A percentile compares a stretch with the other conserved stretches of the same genome.
phyloP scores from a whole-genome alignment of 2,888 invertebrate species.

The Epirrhoe tristata region DNA sequence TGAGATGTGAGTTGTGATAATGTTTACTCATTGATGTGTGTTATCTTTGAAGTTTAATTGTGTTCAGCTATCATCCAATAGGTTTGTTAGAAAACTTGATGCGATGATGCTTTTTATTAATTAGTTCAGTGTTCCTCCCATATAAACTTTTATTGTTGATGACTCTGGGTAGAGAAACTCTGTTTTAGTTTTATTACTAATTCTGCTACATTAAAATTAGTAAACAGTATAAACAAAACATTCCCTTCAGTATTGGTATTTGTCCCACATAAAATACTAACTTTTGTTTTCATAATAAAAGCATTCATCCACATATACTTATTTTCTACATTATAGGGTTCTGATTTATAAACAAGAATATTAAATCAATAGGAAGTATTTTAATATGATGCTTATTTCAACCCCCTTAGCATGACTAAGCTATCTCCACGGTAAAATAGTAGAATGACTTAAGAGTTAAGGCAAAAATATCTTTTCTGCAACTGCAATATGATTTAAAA shows the following conservation, averaged over 20 bases:
- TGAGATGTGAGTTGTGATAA: conserved; percentile 23
- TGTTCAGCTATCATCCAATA: conserved; percentile 67
- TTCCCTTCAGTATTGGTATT: conserved; percentile 75
- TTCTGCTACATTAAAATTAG: conserved; percentile 34
- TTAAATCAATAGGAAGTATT: neutral
- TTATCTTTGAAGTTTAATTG: conserved; percentile 44
- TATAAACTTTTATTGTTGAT: neutral
- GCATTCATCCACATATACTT: neutral
- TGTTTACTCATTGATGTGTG: conserved; percentile 24
- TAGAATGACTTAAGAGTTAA: too few relatives aligned
- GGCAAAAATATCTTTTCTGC: too few relatives aligned
- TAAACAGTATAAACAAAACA: conserved; percentile 59
- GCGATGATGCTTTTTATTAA: conserved; percentile 70
- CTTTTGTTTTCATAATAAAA: neutral
- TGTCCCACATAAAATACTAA: conserved; percentile 14
- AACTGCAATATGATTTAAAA: too few relatives aligned
- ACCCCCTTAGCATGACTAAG: too few relatives aligned
- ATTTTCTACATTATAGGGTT: too few relatives aligned
- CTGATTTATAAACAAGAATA: neutral
- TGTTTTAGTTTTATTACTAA: conserved; percentile 11
- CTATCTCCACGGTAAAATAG: too few relatives aligned
- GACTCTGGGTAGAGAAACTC: neutral
- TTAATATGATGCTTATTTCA: neutral
- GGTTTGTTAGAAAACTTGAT: conserved; percentile 79
- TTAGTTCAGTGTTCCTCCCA: conserved; percentile 5